phyloP scores from a whole-genome alignment of 1,140 invertebrate genomes.

The Drosophila repleta region DNA sequence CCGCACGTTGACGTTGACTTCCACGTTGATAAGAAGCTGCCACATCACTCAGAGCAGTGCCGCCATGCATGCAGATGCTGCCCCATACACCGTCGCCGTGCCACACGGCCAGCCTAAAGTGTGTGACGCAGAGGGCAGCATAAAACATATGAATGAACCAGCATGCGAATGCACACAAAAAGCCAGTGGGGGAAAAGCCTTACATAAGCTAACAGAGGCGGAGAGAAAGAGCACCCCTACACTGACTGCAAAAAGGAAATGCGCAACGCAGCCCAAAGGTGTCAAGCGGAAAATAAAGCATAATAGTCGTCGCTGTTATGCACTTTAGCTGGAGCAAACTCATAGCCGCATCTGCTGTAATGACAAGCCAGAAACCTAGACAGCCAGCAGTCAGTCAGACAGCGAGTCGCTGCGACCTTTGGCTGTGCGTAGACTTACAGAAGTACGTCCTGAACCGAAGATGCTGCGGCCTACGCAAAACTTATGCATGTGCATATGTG shows the following conservation, averaged over 20 bases:
- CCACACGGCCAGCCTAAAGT: conserved; percentile 35
- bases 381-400: conserved; percentile 29
- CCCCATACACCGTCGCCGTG: neutral
- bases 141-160: conserved; percentile 26
- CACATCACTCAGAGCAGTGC: neutral
- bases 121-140: neutral
- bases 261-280: conserved; percentile 77
- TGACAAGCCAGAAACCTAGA: conserved; percentile 29
- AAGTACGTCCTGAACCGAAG: conserved; percentile 24
- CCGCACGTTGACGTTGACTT: conserved; percentile 47
- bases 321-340: conserved; percentile 44
- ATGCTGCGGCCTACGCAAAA: conserved; percentile 10
- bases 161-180: conserved; percentile 42
- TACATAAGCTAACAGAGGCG: conserved; percentile 47
- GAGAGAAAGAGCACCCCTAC: conserved; percentile 1
- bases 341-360: conserved; percentile 5
- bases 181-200: conserved; percentile 31
- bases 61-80: conserved; percentile 15
- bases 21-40: conserved; percentile 70
- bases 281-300: conserved; percentile 81
- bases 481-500: neutral
- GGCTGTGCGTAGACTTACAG: conserved; percentile 41
- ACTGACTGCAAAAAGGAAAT: conserved; percentile 68
- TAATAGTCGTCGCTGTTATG: conserved; percentile 60
- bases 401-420: conserved; percentile 13